Conservation (phyloP, 2,113 vertebrate species). For the Solenodon paradoxus region DNA sequence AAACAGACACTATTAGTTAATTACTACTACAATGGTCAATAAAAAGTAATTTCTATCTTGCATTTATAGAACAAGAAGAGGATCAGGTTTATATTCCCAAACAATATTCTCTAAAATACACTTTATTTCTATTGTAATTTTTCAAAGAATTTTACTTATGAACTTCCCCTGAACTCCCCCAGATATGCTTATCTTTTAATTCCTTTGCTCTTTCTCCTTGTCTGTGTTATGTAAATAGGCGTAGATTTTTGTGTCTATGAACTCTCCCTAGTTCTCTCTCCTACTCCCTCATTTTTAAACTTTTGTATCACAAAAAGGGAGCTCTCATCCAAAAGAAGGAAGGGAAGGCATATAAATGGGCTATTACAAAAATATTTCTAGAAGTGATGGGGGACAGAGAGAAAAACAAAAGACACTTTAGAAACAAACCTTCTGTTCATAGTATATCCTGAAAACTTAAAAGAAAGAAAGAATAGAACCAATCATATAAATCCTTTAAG, state of each 20-base stretch:
- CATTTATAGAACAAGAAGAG: background rate
- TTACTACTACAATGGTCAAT: background rate
- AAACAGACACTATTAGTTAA: background rate
- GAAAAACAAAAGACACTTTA: background rate
- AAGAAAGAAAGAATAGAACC: background rate
- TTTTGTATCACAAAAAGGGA: slow-evolving; percentile 22
- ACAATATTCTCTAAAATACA: background rate
- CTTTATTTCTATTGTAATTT: background rate
- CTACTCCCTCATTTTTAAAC: background rate
- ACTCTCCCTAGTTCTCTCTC: background rate
- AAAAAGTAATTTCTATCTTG: background rate
- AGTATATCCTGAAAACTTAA: background rate
- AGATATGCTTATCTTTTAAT: background rate
- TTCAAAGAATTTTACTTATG: background rate
- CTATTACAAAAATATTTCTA: background rate
- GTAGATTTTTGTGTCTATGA: background rate
- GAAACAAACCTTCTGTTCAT: background rate
- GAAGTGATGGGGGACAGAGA: background rate
- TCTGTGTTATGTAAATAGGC: slow-evolving; percentile 9
- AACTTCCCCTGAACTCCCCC: background rate
- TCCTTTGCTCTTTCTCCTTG: background rate
- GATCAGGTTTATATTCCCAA: background rate
- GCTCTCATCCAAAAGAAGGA: background rate
- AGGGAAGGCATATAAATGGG: background rate
- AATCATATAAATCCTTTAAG: background rate